phyloP scores from a whole-genome alignment of 2,113 vertebrate species.

The Chascanopsetta lugubris region DNA sequence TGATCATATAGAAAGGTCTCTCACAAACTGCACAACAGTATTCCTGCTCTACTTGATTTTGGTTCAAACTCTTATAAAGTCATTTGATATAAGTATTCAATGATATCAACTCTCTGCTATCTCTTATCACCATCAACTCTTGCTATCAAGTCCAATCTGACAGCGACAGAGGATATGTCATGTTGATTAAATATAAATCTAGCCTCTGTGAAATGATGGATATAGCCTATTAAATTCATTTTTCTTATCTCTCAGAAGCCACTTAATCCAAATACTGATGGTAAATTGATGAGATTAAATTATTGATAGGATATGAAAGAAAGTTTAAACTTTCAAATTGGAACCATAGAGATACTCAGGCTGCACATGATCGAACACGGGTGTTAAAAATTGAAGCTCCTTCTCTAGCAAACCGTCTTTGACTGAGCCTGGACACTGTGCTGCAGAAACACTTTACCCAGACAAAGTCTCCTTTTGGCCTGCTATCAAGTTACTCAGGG shows the following conservation, averaged over 20 bases:
- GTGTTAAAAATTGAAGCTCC: too few species aligned
- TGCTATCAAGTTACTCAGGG: not conserved
- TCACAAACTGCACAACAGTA: too few species aligned
- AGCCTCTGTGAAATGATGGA: not conserved
- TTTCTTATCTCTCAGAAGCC: not conserved
- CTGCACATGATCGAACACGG: not conserved
- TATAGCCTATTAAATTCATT: not conserved
- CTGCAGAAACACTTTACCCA: too few species aligned
- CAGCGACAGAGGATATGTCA: not conserved
- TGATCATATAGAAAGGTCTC: too few species aligned
- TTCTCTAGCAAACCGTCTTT: too few species aligned
- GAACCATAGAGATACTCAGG: too few species aligned
- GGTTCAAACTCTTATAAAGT: not conserved
- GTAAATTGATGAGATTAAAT: too few species aligned
- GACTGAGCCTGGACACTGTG: not conserved
- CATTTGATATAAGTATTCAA: not conserved
- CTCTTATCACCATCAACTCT: too few species aligned
- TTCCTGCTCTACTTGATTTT: not conserved
- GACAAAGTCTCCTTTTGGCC: too few species aligned
- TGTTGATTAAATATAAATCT: not conserved
- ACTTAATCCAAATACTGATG: too few species aligned
- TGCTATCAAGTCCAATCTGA: not conserved
- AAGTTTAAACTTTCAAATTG: too few species aligned
- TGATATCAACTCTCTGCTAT: not conserved
- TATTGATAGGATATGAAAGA: too few species aligned